Conservation (phyloP, 2,797 vertebrate genomes). For the Orestias chungarensis region DNA sequence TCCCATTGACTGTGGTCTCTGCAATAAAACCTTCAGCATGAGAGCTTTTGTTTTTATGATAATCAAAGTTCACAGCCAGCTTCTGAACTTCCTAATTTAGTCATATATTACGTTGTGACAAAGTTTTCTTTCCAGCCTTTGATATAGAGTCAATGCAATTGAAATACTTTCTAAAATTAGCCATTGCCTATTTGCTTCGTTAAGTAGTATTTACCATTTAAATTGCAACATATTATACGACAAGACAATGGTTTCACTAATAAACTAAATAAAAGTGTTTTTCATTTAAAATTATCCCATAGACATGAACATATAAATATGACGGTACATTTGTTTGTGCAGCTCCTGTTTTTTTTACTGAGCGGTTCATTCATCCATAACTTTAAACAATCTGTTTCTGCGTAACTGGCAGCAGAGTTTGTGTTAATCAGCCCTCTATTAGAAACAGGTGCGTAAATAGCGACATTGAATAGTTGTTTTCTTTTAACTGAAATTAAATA, state of each 20-base stretch:
- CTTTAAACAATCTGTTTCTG: neutral
- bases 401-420: neutral
- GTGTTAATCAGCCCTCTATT: neutral
- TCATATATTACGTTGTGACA: too few species aligned
- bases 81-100: neutral
- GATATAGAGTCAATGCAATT: neutral
- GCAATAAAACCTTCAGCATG: neutral
- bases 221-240: neutral
- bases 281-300: too few species aligned
- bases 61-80: neutral
- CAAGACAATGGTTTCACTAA: too few species aligned
- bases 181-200: neutral
- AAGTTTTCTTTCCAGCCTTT: too few species aligned
- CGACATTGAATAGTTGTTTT: neutral
- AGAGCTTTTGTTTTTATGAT: neutral
- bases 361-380: neutral
- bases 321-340: neutral
- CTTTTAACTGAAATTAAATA: neutral
- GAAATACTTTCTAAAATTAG: neutral
- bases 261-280: too few species aligned
- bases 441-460: neutral
- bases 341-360: neutral
- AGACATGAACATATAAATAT: neutral
- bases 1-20: neutral
- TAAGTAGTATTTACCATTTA: neutral